Conservation (phyloP, 2,797 vertebrate species). For the Chelidonichthys spinosus region DNA sequence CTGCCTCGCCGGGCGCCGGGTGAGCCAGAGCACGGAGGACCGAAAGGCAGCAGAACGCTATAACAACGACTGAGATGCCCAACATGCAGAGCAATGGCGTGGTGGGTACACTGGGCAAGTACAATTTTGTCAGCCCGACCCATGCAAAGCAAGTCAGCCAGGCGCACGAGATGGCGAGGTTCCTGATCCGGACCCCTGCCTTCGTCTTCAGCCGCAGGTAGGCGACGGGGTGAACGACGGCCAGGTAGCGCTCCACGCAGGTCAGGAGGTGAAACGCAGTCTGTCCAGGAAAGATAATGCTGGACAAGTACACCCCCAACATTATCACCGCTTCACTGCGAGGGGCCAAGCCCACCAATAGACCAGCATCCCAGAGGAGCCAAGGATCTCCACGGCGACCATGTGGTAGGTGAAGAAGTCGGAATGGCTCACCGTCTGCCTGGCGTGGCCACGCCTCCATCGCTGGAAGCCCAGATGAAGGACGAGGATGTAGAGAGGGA, state of each 20-base stretch:
- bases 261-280: neutral
- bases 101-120: neutral
- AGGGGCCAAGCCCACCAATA: accelerated
- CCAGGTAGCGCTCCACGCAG: constrained; percentile 30
- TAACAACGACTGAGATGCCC: neutral
- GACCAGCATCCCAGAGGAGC: accelerated
- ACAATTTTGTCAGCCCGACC: accelerated
- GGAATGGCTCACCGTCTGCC: neutral
- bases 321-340: accelerated
- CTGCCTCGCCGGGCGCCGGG: neutral
- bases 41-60: constrained; percentile 15
- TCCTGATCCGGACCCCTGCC: neutral
- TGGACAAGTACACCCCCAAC: neutral
- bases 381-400: neutral
- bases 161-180: neutral
- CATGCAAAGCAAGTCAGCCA: neutral
- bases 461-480: constrained; percentile 23
- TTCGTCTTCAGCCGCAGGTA: neutral
- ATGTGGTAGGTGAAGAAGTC: constrained; percentile 43
- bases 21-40: constrained; percentile 1
- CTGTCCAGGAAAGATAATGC: neutral
- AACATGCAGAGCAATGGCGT: neutral
- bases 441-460: neutral
- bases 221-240: constrained; percentile 16
- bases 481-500: constrained; percentile 27